Percentiles rank a stretch among this genome's conserved stretches.
phyloP scores from a whole-genome alignment of 1,140 invertebrate species.

The Drosophila micromelanica region DNA sequence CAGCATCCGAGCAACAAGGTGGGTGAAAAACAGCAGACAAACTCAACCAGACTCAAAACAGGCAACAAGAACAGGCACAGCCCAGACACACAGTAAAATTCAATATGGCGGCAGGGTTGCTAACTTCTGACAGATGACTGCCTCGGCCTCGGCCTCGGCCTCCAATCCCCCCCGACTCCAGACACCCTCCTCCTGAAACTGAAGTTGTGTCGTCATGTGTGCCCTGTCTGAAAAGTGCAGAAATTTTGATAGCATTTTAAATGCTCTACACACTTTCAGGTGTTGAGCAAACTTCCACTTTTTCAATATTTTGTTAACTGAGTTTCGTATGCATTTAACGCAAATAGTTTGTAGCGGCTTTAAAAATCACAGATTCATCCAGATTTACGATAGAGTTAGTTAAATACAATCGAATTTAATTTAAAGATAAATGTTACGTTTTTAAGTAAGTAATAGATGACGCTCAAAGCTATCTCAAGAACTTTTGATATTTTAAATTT shows the following conservation, averaged over 20 bases:
- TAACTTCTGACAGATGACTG: slow-evolving; percentile 79
- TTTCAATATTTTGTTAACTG: background rate
- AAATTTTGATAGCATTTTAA: slow-evolving; percentile 46
- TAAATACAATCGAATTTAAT: no score
- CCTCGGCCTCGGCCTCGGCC: slow-evolving; percentile 24
- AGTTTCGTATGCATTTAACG: background rate
- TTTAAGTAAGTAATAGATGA: no score
- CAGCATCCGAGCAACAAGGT: slow-evolving; percentile 66
- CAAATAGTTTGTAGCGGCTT: background rate
- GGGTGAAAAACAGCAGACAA: slow-evolving; percentile 47
- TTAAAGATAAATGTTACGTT: no score
- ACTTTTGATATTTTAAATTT: no score
- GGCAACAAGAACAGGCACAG: background rate
- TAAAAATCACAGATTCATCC: background rate
- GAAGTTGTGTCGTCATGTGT: slow-evolving; percentile 9
- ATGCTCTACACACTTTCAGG: slow-evolving; percentile 33
- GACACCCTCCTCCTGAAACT: background rate
- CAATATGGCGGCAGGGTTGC: slow-evolving; percentile 74
- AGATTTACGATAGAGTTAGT: background rate
- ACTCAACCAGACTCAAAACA: slow-evolving; percentile 20
- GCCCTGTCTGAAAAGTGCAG: slow-evolving; percentile 20
- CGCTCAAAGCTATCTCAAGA: no score
- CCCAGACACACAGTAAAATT: slow-evolving; percentile 61
- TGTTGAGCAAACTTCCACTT: slow-evolving; percentile 7
- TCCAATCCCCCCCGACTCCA: background rate